These are phyloP conservation scores for Arizona elegans DNA, from an alignment of 2,113 vertebrate species.

Conservation along the genomic window DNA sequence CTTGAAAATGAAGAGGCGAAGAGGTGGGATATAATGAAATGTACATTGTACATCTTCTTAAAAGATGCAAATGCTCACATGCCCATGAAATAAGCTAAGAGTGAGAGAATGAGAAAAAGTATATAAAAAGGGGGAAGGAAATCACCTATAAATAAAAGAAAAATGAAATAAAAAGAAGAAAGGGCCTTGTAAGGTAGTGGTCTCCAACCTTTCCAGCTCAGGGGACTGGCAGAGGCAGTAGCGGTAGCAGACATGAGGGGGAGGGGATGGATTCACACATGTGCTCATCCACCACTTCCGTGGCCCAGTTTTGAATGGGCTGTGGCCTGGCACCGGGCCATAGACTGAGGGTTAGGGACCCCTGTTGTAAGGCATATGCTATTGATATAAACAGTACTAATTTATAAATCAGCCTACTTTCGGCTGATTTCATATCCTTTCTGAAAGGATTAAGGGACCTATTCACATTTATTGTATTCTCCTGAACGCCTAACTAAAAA, in stretches of 20 bases:
- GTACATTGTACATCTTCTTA: neutral
- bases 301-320: neutral
- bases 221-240: neutral
- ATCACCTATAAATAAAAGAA: neutral
- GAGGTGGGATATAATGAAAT: neutral
- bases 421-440: neutral
- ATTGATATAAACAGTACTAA: neutral
- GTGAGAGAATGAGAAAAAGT: neutral
- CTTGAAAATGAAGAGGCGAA: neutral
- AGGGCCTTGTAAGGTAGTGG: neutral
- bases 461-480: neutral
- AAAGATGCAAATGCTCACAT: neutral
- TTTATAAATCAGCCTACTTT: neutral
- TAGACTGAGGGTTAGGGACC: neutral
- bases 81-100: neutral
- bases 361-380: neutral
- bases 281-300: neutral
- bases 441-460: neutral
- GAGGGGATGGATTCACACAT: neutral
- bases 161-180: accelerated
- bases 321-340: neutral
- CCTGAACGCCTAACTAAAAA: neutral
- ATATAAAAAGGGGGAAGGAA: accelerated
- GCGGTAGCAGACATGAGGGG: accelerated
- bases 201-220: neutral